phyloP scores from a whole-genome alignment of 2,888 invertebrate species.

The Conomelus anceps region DNA sequence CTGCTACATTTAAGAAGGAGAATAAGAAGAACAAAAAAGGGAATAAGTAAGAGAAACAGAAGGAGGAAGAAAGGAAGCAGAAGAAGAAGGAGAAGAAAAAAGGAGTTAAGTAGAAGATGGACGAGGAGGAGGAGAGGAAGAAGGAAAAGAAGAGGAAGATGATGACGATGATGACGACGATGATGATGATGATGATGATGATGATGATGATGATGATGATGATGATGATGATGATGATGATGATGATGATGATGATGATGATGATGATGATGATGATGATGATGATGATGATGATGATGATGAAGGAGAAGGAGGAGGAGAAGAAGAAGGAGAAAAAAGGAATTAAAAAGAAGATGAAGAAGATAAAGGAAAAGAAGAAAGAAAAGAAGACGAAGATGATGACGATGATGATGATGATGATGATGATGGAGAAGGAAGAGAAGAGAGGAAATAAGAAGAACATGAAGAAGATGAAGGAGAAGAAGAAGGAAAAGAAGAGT shows the following conservation, averaged over 20 bases:
- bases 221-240: background rate
- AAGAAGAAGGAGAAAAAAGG: background rate
- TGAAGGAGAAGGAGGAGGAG: background rate
- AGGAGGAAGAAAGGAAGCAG: background rate
- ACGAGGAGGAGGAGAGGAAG: background rate
- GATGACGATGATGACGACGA: background rate
- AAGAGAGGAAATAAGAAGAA: background rate
- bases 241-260: background rate
- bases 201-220: background rate
- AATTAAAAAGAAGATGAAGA: background rate
- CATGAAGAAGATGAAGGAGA: background rate
- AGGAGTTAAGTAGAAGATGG: background rate
- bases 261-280: background rate
- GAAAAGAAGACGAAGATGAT: background rate
- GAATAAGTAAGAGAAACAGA: background rate
- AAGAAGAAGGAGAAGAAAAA: background rate
- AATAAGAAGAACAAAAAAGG: background rate
- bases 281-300: background rate
- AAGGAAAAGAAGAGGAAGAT: background rate
- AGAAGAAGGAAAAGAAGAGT: background rate
- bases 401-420: background rate
- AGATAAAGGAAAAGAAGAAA: background rate
- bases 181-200: background rate
- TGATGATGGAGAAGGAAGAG: background rate
- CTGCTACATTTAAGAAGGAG: too few relatives aligned